These are phyloP conservation scores for Balearica regulorum DNA, from an alignment of 2,797 vertebrate species.

Conservation along the genomic window DNA sequence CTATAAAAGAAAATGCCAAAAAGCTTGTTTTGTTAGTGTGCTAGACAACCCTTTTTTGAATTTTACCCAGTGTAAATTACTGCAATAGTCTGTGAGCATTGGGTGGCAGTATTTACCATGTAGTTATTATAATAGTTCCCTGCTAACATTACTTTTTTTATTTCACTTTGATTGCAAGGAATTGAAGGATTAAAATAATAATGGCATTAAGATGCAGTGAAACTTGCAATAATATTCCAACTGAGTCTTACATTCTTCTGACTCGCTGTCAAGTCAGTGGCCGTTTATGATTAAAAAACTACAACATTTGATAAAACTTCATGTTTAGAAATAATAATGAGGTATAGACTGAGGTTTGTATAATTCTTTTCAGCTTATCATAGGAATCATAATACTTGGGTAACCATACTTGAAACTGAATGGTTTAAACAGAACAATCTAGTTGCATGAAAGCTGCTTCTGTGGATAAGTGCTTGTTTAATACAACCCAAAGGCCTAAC, in stretches of 20 bases:
- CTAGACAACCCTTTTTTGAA: neutral
- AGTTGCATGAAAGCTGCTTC: neutral
- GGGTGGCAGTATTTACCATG: slow-evolving; percentile 2
- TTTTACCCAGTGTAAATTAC: neutral
- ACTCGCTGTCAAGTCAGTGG: neutral
- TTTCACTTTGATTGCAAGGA: neutral
- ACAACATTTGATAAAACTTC: neutral
- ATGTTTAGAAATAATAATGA: neutral
- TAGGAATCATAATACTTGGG: neutral
- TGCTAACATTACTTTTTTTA: neutral
- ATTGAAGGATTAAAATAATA: neutral
- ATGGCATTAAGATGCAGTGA: neutral
- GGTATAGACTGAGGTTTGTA: neutral
- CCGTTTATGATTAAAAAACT: neutral
- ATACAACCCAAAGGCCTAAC: neutral
- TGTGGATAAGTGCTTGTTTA: neutral
- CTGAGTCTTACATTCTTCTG: neutral
- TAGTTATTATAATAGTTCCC: neutral
- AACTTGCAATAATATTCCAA: neutral
- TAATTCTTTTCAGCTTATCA: neutral
- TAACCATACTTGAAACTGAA: neutral
- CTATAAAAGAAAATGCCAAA: neutral
- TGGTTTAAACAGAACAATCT: neutral
- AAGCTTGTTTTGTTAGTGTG: neutral
- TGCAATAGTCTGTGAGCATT: neutral